Base-by-base conservation (phyloP, 2,888 invertebrate genomes). In the Gonocerus acuteangulatus region DNA sequence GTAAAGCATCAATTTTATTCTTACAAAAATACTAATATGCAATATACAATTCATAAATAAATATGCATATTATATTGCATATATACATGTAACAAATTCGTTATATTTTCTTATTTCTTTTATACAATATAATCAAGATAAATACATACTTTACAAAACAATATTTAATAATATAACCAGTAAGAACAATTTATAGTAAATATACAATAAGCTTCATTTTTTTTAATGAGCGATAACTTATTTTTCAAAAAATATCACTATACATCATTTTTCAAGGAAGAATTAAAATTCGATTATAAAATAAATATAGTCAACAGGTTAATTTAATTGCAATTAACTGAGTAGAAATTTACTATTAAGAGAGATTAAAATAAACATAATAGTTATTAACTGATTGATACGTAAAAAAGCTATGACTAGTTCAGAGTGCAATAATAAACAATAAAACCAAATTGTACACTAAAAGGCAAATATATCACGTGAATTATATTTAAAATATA, bases 11-110 rank as follows among this genome's bases (percentile, higher is more conserved):
- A 27, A 34, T 51, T 51, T 34, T 51, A 51, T 51, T 51, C 34
- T 34, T 51, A 34, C 32, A 51, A 51, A 51, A 51, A 34, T 34
- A 51, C 51, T 51, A 51, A 51, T 51, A 51, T 51, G 51, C 34
- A 51, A 51, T 51, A 51, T 51, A 51, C 27, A 27, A 27, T 27
- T 6, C 51, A 51, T 27, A 51, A 51, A 51, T 51, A 51, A 51
- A 51, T 51, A 51, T 51, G 51, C 34, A 51, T 51, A 51, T 51
- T 34, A 51, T 34, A 36, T 36, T 34, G 19, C 27, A 45, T 34
- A 51, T 51, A 51, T 51, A 51, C 51, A 51, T 51, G 34, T 21
- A 51, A 34, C 51, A 19, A 34, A 34, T 36, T 19, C 19, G n/a
- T 34, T 34, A 51, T 34, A 34, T 23, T 18, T 34, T 34, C 2